These are phyloP conservation scores for Phalanger gymnotis DNA, from an alignment of 2,797 vertebrate genomes.

Conservation along the genomic window DNA sequence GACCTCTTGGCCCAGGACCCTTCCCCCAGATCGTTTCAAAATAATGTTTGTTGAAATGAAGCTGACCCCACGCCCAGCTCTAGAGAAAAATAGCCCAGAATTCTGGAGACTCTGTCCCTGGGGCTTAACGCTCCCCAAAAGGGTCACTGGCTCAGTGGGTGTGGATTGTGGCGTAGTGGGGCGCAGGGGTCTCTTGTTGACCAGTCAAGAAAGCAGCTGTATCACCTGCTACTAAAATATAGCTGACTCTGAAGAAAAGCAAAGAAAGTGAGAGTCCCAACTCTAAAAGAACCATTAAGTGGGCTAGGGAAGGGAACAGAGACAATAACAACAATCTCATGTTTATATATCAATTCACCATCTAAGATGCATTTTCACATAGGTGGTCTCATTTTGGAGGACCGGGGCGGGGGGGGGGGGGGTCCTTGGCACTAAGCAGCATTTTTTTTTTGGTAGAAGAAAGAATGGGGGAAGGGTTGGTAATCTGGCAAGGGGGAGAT, in stretches of 20 bases:
- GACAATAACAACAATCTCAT: background rate
- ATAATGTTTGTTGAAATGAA: background rate
- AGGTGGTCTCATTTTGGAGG: background rate
- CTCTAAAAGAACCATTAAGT: background rate
- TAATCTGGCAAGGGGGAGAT: constrained; percentile 4
- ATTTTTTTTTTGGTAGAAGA: background rate
- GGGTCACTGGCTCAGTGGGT: background rate
- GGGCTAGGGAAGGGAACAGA: background rate
- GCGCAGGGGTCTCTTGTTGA: background rate
- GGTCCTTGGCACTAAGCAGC: background rate
- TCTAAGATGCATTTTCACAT: background rate
- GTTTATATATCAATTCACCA: background rate
- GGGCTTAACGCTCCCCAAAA: background rate
- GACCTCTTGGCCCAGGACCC: background rate
- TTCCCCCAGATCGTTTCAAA: background rate
- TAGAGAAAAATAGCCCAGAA: background rate
- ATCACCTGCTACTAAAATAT: constrained; percentile 71
- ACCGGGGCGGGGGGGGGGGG: accelerated
- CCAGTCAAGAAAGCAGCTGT: background rate
- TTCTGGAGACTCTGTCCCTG: background rate
- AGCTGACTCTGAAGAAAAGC: background rate
- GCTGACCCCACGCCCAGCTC: background rate
- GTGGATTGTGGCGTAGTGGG: background rate
- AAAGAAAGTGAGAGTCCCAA: background rate
- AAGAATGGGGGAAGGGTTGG: background rate